A percentile compares a stretch with the other conserved stretches of the same genome.
These are phyloP conservation scores for Lamellibrachia luymesi DNA, from an alignment of 1,140 invertebrate genomes.

Conservation along the genomic window DNA sequence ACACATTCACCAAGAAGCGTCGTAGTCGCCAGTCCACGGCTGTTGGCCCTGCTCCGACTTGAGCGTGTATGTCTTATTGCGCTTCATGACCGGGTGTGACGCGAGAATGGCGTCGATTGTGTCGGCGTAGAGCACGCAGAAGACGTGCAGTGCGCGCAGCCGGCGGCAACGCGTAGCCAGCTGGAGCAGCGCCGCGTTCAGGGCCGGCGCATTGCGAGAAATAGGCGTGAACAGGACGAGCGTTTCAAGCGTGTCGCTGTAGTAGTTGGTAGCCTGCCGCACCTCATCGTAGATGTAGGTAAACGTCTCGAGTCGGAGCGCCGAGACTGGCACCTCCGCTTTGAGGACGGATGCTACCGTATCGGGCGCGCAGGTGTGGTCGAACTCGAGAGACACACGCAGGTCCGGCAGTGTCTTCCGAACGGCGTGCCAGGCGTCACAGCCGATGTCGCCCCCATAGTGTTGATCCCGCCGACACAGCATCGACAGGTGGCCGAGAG, in stretches of 20 bases:
- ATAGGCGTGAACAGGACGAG: conserved; percentile 38
- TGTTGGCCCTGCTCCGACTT: conserved; percentile 37
- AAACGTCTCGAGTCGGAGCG: conserved; percentile 43
- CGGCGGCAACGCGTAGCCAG: conserved; percentile 33
- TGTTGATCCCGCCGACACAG: conserved; percentile 41
- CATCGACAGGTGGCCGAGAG: conserved; percentile 38
- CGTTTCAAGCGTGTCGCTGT: conserved; percentile 39
- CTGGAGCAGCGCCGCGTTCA: conserved; percentile 37
- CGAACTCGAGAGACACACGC: conserved; percentile 43
- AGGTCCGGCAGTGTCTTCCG: conserved; percentile 34
- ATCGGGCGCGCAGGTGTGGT: conserved; percentile 42
- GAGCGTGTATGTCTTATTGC: conserved; percentile 39
- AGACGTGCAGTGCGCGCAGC: conserved; percentile 39
- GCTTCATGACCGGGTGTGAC: conserved; percentile 35
- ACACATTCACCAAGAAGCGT: not conserved
- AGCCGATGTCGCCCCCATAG: conserved; percentile 36
- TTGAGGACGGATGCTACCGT: conserved; percentile 41
- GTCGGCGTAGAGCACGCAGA: conserved; percentile 39
- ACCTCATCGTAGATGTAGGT: conserved; percentile 44
- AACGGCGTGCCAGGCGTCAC: conserved; percentile 38
- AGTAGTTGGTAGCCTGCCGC: conserved; percentile 35
- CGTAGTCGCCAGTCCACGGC: conserved; percentile 39
- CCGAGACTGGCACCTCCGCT: conserved; percentile 44
- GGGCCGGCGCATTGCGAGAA: conserved; percentile 32
- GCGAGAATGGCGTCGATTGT: conserved; percentile 39